Evolutionary conservation across 1,140 invertebrate species (phyloP).

Genomic region (Doryteuthis pealeii): DNA sequence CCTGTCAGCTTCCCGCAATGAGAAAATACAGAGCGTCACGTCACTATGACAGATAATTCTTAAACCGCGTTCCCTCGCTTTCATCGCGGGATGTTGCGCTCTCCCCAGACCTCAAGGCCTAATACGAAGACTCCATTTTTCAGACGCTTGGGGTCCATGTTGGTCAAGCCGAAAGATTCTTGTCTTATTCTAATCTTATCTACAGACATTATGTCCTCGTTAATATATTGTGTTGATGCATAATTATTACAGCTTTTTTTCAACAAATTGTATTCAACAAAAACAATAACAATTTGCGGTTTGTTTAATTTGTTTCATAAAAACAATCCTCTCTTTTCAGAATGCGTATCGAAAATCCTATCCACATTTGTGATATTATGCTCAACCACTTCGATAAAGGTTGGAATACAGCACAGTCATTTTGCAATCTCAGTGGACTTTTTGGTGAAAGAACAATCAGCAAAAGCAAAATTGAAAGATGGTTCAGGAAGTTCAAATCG

Average conservation of each 20-base stretch:
- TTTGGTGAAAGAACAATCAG: no score
- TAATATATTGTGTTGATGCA: neutral
- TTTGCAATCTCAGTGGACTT: no score
- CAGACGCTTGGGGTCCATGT: neutral
- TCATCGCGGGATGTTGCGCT: neutral
- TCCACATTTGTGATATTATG: no score
- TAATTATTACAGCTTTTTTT: neutral
- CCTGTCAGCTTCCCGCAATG: neutral
- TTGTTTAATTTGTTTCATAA: neutral
- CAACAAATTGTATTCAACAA: neutral
- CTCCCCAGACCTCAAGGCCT: neutral
- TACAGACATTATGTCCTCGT: neutral
- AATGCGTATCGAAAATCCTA: neutral
- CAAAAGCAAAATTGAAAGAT: no score
- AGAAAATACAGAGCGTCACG: neutral
- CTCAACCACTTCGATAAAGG: no score
- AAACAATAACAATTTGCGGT: neutral
- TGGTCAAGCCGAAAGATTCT: neutral
- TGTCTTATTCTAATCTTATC: neutral
- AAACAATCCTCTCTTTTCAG: neutral
- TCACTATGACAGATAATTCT: neutral
- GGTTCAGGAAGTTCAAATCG: no score
- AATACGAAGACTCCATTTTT: neutral
- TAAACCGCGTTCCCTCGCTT: neutral
- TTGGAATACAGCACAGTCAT: no score